Evolutionary conservation across 2,888 invertebrate genomes (phyloP).

Genomic region (Microplitis manilae): DNA sequence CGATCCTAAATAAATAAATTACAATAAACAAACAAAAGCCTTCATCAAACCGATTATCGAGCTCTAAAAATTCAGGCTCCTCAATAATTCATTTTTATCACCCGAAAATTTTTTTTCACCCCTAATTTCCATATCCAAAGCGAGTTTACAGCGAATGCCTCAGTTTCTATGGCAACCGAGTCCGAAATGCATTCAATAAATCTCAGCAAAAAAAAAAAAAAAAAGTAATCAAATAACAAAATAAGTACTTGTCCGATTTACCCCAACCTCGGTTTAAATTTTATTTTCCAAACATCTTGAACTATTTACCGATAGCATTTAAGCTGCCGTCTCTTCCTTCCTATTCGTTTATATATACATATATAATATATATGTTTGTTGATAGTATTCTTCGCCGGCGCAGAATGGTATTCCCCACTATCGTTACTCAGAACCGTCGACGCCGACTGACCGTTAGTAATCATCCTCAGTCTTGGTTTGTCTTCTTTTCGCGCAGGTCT

Average conservation of each 20-base stretch:
- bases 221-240: neutral
- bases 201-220: neutral
- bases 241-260: no score
- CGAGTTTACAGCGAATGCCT: neutral
- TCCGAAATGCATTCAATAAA: neutral
- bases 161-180: no score
- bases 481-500: slow-evolving; percentile 30
- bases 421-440: slow-evolving; percentile 24
- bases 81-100: neutral
- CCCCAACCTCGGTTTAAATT: no score
- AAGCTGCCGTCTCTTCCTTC: neutral
- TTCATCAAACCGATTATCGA: neutral
- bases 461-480: slow-evolving; percentile 40
- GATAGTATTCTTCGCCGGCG: neutral
- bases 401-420: slow-evolving; percentile 41
- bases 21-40: neutral
- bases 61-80: neutral
- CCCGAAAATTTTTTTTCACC: neutral
- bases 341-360: neutral
- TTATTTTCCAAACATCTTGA: no score
- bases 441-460: slow-evolving; percentile 42
- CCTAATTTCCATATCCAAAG: neutral
- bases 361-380: neutral
- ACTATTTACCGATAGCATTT: neutral
- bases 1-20: neutral